Evolutionary conservation across 2,888 invertebrate genomes (phyloP).

Genomic region (Antheraea assamensis): DNA sequence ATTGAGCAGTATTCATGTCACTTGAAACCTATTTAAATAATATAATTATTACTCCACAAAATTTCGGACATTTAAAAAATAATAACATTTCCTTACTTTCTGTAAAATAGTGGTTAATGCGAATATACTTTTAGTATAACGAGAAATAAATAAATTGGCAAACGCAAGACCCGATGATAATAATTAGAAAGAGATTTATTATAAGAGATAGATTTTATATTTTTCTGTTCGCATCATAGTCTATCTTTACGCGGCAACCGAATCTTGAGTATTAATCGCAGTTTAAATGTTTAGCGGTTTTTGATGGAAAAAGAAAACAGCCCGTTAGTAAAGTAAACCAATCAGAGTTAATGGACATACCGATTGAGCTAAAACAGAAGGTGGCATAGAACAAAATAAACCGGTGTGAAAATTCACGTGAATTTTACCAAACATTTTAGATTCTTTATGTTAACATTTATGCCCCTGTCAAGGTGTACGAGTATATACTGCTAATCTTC

Average conservation of each 20-base stretch:
- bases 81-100: background rate
- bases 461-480: conserved; percentile 29
- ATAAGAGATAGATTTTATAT: conserved; percentile 7
- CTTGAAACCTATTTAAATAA: too few relatives aligned
- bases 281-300: conserved; percentile 32
- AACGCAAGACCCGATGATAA: background rate
- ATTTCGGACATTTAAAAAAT: background rate
- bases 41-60: background rate
- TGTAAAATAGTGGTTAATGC: background rate
- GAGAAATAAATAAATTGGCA: conserved; percentile 9
- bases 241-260: conserved; percentile 1
- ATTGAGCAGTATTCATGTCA: too few relatives aligned
- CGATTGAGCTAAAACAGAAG: conserved; percentile 79
- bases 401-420: conserved; percentile 40
- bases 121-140: background rate
- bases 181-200: conserved; percentile 20
- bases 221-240: background rate
- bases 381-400: conserved; percentile 64
- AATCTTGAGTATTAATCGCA: conserved; percentile 34
- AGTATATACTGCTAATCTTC: conserved; percentile 26
- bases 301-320: conserved; percentile 50
- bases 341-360: conserved; percentile 77
- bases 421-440: conserved; percentile 45
- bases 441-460: conserved; percentile 35
- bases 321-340: conserved; percentile 59